phyloP scores from a whole-genome alignment of 2,113 vertebrate species.

The Columba janthina region DNA sequence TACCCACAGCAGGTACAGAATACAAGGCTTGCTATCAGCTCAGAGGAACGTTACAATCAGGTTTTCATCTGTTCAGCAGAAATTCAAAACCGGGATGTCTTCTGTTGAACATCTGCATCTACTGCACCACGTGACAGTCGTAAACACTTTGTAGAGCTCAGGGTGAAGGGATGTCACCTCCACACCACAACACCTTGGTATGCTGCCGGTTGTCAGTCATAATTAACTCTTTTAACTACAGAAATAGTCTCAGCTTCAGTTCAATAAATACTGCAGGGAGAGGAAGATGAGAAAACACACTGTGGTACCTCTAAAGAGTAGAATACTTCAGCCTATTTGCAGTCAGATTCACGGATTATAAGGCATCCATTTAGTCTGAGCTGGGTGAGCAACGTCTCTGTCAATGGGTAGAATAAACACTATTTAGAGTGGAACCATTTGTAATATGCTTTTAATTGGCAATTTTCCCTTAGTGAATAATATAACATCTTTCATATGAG shows the following conservation, averaged over 20 bases:
- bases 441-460: constrained; percentile 24
- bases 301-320: background rate
- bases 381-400: background rate
- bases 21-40: background rate
- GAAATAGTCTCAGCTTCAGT: background rate
- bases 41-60: background rate
- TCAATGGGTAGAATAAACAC: constrained; percentile 12
- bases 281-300: background rate
- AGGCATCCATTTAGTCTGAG: background rate
- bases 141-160: background rate
- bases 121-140: accelerated
- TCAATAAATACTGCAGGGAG: background rate
- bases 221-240: background rate
- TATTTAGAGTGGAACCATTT: background rate
- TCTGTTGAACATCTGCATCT: background rate
- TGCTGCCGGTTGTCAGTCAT: background rate
- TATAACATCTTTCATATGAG: background rate
- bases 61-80: background rate
- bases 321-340: background rate
- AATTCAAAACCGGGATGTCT: background rate
- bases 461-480: constrained; percentile 9
- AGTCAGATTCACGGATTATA: background rate
- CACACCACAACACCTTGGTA: background rate
- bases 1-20: background rate
- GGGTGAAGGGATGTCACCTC: background rate